Base-by-base conservation (phyloP, 2,888 invertebrate species). In the Nymphalis c-album region DNA sequence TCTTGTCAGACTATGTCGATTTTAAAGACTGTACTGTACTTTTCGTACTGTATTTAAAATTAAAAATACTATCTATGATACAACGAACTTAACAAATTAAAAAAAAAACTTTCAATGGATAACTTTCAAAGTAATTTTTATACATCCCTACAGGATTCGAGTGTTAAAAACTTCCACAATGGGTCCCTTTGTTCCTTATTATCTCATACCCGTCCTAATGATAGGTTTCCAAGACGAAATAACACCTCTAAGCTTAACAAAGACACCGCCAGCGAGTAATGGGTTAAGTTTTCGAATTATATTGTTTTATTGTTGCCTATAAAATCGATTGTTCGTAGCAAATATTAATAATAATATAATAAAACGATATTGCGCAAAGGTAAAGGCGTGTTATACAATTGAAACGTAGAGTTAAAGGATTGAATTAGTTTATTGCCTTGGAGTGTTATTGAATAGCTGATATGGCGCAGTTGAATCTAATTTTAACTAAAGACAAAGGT, bases 131-230 rank as follows among this genome's bases (percentile, higher is more conserved):
- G 40, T 20, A 18, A 10, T 6, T 35, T 40, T 57, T 40, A 35
- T 16, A 22, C 22, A 45, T n/a, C 45, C 46, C 50, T 47, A 59
- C 61, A 60, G 55, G 47, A 51, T 45, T 63, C 22, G 61, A 47
- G 64, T 69, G 71, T 81, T 78, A 83, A 81, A 82, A 81, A 81
- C 80, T 81, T 77, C 76, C 77, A 57, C 57, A 40, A 57, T 18
- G n/a, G 57, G n/a, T 18, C 18, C 57, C 18, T n/a, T 57, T 57
- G 35, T 57, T 8, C 53, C 16, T 53, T 48, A 48, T n/a, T 53
- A 53, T 74, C 74, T 72, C 73, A 65, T 89, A 89, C 90, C 89
- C 88, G 88, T 75, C 78, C 76, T 90, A 88, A 90, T 90, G 87
- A 90, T 87, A 88, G 88, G 88, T 75, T 78, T 77, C 75, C 75